phyloP scores from a whole-genome alignment of 2,797 vertebrate species.

The Pseudotriccus pelzelni region DNA sequence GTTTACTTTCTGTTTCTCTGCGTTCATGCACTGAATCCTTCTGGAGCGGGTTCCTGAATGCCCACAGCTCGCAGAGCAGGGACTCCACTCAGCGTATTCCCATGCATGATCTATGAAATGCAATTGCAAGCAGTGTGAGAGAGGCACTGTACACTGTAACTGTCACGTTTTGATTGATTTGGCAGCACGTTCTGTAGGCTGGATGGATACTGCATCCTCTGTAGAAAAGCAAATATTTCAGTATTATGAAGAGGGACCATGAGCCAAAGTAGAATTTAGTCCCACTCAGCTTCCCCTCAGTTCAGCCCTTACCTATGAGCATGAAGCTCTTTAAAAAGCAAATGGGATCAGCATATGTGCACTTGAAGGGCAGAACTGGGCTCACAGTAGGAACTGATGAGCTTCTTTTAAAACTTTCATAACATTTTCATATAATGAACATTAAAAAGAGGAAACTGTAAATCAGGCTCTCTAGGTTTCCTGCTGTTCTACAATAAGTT shows the following conservation, averaged over 20 bases:
- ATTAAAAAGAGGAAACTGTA: constrained; percentile 60
- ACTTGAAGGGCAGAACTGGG: not conserved
- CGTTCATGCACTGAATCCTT: constrained; percentile 71
- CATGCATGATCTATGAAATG: constrained; percentile 78
- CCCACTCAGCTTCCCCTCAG: not conserved
- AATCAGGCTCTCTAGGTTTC: constrained; percentile 31
- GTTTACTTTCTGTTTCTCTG: constrained; percentile 69
- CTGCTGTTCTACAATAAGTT: not conserved
- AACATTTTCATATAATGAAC: constrained; percentile 40
- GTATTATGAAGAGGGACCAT: not conserved
- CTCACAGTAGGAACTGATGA: constrained; percentile 50
- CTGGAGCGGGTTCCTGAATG: constrained; percentile 76
- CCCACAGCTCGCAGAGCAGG: constrained; percentile 86
- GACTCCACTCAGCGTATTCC: constrained; percentile 81
- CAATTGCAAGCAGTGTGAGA: not conserved
- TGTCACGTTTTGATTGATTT: not conserved
- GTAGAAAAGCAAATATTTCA: not conserved
- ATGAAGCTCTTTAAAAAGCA: not conserved
- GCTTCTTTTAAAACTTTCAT: constrained; percentile 25
- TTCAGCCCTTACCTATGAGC: not conserved
- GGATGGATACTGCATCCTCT: not conserved
- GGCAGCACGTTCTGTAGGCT: not conserved
- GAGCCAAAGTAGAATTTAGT: not conserved
- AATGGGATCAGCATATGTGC: constrained; percentile 34
- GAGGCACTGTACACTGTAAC: not conserved